Base-by-base conservation (phyloP, 2,113 vertebrate species). In the Barnardius zonarius region DNA sequence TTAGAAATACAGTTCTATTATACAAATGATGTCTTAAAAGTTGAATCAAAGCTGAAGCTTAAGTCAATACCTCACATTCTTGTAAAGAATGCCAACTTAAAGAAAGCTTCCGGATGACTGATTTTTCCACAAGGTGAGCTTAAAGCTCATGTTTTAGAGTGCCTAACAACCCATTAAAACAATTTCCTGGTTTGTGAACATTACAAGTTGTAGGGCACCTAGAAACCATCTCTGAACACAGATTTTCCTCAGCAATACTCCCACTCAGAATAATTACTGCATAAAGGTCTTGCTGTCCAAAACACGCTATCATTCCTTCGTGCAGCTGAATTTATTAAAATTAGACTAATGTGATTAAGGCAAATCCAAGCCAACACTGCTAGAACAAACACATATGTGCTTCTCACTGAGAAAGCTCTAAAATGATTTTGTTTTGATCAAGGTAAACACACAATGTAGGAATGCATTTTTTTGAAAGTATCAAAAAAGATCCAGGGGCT, bases 21-120 rank as follows among this genome's bases (percentile, higher is more conserved):
- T 62, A 85, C 54, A 95, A 95, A 83, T 52, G 55, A 76, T 95
- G 76, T 66, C 94, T 95, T 95, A 83, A 55, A 90, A 98, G 73
- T 93, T 78, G 88, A 95, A 92, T 73, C 72, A 88, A 84, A 96
- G 83, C 82, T 81, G 49, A 95, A 94, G 95, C 88, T 92, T 86
- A 83, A 93, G 54, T 70, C 11, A 12, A 9, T 57, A 89, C 76
- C n/a, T 89, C 83, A 96, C 48, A 61, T 76, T 90, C 73, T 76
- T 91, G 90, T 90, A 93, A 87, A 89, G 86, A 96, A 77, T 46
- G 86, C 35, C 75, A 83, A 88, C 92, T 91, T 80, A 96, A 94
- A 85, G 69, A 41, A 51, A 84, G 76, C 94, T 96, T 83, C 83
- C 46, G 68, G 78, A 90, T 89, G 91, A 88, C 88, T 92, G 80